Percentiles rank a stretch among this genome's conserved stretches.
Conservation (phyloP, 1,140 invertebrate genomes). For the Brachystomella parvula region DNA sequence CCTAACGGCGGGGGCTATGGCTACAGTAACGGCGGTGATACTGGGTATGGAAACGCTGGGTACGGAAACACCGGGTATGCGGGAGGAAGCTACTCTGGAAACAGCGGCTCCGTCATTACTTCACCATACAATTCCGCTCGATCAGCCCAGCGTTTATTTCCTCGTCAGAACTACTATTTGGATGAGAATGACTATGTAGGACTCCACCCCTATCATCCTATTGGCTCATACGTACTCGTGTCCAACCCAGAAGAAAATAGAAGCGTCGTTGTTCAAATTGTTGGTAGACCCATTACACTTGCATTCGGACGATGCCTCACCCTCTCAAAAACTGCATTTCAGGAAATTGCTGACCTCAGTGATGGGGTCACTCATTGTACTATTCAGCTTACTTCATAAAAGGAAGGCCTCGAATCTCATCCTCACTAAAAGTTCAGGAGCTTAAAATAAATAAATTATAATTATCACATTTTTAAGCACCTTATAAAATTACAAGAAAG, state of each 20-base stretch:
- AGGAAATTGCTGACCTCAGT: background rate
- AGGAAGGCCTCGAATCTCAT: no score
- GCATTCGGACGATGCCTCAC: slow-evolving; percentile 11
- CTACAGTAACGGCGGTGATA: background rate
- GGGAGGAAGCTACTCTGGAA: background rate
- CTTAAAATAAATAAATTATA: no score
- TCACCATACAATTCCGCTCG: background rate
- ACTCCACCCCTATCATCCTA: background rate
- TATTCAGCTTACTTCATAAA: no score
- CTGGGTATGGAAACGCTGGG: background rate
- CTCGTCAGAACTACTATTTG: background rate
- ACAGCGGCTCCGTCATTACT: background rate
- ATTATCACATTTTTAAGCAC: no score
- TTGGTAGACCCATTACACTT: background rate
- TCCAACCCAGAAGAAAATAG: slow-evolving; percentile 1
- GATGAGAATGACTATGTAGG: slow-evolving; percentile 2
- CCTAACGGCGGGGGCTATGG: background rate
- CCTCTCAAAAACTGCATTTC: slow-evolving; percentile 14
- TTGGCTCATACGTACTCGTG: slow-evolving; percentile 6
- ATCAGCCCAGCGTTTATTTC: background rate
- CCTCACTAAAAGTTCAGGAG: no score
- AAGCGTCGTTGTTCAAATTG: slow-evolving; percentile 5
- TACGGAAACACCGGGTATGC: background rate
- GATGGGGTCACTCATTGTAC: slow-evolving; percentile 8
- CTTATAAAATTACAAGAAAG: no score